Evolutionary conservation across 2,797 vertebrate species (phyloP).

Genomic region (Mallotus villosus): DNA sequence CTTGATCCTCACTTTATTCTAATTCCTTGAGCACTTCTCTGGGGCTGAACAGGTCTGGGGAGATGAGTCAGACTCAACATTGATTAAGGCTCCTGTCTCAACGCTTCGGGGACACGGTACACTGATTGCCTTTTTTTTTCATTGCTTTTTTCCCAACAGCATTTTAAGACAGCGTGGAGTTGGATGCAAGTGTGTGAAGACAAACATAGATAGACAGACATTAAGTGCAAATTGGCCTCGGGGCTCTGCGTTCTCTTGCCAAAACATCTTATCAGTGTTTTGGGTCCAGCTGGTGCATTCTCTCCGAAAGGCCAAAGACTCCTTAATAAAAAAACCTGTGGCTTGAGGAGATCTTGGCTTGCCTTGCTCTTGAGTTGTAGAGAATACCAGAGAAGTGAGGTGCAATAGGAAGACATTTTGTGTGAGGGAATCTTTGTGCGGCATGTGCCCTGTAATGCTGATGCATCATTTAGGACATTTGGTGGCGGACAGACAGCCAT

Average conservation of each 20-base stretch:
- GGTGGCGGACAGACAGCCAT: slow-evolving; percentile 61
- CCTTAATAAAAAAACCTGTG: not conserved
- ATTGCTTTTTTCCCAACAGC: not conserved
- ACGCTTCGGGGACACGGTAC: slow-evolving; percentile 37
- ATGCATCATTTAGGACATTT: slow-evolving; percentile 62
- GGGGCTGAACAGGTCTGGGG: slow-evolving; percentile 21
- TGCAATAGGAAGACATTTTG: no score
- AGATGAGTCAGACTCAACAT: slow-evolving; percentile 27
- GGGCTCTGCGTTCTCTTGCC: not conserved
- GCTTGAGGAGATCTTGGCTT: not conserved
- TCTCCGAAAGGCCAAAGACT: not conserved
- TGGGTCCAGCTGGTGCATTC: not conserved
- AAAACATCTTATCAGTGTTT: not conserved
- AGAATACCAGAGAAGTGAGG: not conserved
- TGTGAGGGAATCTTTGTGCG: not conserved
- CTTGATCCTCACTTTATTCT: slow-evolving; percentile 22
- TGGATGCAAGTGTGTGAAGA: not conserved
- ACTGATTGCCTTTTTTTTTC: slow-evolving; percentile 8
- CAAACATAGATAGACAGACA: not conserved
- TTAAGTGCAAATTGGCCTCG: not conserved
- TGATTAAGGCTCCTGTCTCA: slow-evolving; percentile 45
- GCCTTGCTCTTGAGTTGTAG: not conserved
- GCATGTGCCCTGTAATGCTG: slow-evolving; percentile 29
- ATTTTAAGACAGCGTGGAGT: not conserved
- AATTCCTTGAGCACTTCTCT: slow-evolving; percentile 46